phyloP scores from a whole-genome alignment of 2,888 invertebrate species.

The Quadroppia sp. region DNA sequence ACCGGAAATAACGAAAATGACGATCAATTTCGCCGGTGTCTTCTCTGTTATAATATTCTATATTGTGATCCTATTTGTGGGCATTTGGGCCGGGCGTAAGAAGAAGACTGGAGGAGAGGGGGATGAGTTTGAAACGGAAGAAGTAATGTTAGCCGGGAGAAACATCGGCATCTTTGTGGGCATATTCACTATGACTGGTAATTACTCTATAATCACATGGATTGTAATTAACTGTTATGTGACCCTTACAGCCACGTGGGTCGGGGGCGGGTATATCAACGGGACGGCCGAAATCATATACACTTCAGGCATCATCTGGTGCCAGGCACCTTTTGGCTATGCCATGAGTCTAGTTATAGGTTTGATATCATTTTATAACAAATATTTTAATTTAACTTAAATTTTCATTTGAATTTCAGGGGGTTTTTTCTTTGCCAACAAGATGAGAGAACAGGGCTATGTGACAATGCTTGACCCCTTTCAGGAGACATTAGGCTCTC shows the following conservation, averaged over 20 bases:
- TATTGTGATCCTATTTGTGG: conserved; percentile 86
- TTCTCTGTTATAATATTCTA: conserved; percentile 94
- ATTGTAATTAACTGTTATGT: background rate
- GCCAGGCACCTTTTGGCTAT: conserved; percentile 99
- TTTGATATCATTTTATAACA: conserved; percentile 53
- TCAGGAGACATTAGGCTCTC: conserved; percentile 90
- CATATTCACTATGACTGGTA: conserved; percentile 98
- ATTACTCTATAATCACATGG: background rate
- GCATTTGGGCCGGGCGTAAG: conserved; percentile 95
- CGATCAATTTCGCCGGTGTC: conserved; percentile 88
- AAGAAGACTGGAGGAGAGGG: conserved; percentile 58
- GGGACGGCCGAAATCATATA: conserved; percentile 97
- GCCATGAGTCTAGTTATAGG: conserved; percentile 90
- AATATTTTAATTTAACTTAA: too few species aligned
- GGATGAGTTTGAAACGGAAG: conserved; percentile 61
- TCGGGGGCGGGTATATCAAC: conserved; percentile 98
- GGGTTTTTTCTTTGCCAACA: conserved; percentile 95
- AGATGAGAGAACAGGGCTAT: conserved; percentile 95
- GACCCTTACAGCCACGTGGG: conserved; percentile 86
- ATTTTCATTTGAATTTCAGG: conserved; percentile 58
- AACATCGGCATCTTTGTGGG: conserved; percentile 93
- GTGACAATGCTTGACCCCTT: conserved; percentile 98
- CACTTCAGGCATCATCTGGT: conserved; percentile 88
- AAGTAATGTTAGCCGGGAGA: conserved; percentile 96
- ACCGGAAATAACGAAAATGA: conserved; percentile 53